phyloP scores from a whole-genome alignment of 2,113 vertebrate species.

The Numida meleagris region DNA sequence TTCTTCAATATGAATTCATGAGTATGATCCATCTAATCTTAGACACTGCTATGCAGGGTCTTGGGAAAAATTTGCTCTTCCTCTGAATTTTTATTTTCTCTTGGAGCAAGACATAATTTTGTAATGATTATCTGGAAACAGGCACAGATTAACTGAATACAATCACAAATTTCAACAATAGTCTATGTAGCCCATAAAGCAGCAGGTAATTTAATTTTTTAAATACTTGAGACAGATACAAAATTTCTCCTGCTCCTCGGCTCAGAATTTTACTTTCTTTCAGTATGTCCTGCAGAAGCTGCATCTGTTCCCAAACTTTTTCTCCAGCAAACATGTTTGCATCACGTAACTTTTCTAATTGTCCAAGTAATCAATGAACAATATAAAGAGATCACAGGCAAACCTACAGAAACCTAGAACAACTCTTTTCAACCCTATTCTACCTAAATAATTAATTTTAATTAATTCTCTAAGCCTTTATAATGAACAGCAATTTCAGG shows the following conservation, averaged over 20 bases:
- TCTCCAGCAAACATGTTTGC: background rate
- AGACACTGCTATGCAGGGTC: background rate
- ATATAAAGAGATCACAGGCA: background rate
- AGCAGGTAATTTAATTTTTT: background rate
- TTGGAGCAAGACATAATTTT: background rate
- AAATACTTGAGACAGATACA: background rate
- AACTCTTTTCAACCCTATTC: background rate
- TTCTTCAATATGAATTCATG: background rate
- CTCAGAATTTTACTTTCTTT: background rate
- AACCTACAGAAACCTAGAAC: background rate
- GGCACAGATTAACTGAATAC: background rate
- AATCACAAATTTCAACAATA: background rate
- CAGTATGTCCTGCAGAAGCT: background rate
- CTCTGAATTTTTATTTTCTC: background rate
- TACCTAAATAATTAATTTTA: background rate
- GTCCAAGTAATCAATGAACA: background rate
- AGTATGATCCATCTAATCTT: background rate
- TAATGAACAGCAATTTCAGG: background rate
- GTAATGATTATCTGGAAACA: background rate
- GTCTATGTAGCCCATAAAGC: background rate
- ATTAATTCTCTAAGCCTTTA: background rate
- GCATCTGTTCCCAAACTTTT: background rate
- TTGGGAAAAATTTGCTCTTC: background rate
- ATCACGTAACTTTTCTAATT: background rate
- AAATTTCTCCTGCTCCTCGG: background rate